Percentiles rank a stretch among this genome's conserved stretches.
phyloP scores from a whole-genome alignment of 2,797 vertebrate genomes.

The Tapera naevia region DNA sequence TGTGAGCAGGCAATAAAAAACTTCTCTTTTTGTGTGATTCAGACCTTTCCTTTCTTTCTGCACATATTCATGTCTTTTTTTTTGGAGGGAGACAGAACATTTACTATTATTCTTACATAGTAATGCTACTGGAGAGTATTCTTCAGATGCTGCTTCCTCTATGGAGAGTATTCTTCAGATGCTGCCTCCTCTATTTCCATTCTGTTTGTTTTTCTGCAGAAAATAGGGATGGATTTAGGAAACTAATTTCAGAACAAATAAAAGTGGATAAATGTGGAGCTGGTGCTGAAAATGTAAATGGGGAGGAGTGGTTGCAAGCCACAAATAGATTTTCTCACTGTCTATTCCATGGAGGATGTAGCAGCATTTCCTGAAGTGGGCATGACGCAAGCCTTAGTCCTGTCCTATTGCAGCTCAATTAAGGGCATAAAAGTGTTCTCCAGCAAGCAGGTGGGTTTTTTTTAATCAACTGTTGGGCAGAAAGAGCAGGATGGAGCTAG shows the following conservation, averaged over 20 bases:
- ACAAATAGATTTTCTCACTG: background rate
- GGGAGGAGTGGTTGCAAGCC: background rate
- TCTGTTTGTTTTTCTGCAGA: conserved; percentile 29
- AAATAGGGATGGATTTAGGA: background rate
- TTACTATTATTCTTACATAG: background rate
- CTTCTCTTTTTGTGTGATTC: background rate
- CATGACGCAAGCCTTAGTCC: background rate
- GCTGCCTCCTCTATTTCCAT: background rate
- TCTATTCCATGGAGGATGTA: background rate
- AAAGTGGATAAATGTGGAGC: background rate
- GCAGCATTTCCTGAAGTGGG: background rate
- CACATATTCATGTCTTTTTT: background rate
- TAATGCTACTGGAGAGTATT: background rate
- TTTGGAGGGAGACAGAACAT: background rate
- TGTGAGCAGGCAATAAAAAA: conserved; percentile 3
- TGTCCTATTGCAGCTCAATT: background rate
- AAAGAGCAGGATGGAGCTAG: background rate
- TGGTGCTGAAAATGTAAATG: background rate
- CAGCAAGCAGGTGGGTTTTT: background rate
- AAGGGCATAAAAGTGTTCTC: background rate
- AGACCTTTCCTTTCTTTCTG: background rate
- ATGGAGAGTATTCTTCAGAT: conserved; percentile 36
- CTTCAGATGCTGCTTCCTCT: too few relatives aligned
- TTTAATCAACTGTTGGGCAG: background rate
- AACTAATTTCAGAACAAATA: conserved; percentile 27